Evolutionary conservation across 1,140 invertebrate species (phyloP).

Genomic region (Bombus picipes): DNA sequence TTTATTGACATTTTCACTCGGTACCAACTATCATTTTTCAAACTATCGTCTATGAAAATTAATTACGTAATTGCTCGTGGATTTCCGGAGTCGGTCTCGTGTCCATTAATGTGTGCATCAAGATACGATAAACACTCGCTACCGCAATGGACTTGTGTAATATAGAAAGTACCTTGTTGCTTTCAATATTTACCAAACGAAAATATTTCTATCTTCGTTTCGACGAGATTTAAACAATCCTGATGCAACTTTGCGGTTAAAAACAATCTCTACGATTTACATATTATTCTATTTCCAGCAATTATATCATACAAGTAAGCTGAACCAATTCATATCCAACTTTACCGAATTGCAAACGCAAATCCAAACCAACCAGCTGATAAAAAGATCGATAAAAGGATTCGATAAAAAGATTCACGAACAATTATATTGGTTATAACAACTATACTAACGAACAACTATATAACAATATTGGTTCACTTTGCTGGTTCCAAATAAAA

Average conservation of each 20-base stretch:
- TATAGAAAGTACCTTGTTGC: constrained; percentile 29
- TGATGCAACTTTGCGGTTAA: not conserved
- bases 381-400: too few species aligned
- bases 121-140: constrained; percentile 16
- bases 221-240: not conserved
- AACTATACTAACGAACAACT: too few species aligned
- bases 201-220: not conserved
- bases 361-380: not conserved
- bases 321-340: not conserved
- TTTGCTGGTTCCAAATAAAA: not conserved
- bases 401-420: not conserved
- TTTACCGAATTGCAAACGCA: not conserved
- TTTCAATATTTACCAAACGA: constrained; percentile 7
- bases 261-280: not conserved
- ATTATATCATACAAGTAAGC: not conserved
- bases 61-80: constrained; percentile 8
- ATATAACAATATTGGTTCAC: not conserved
- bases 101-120: constrained; percentile 8
- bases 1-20: constrained; percentile 1
- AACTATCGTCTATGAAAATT: constrained; percentile 10
- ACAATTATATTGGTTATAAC: too few species aligned
- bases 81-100: constrained; percentile 7
- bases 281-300: not conserved
- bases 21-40: not conserved
- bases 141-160: constrained; percentile 22